A percentile compares a stretch with the other conserved stretches of the same genome.
These are phyloP conservation scores for Eupithecia subumbrata DNA, from an alignment of 2,888 invertebrate species.

Conservation along the genomic window DNA sequence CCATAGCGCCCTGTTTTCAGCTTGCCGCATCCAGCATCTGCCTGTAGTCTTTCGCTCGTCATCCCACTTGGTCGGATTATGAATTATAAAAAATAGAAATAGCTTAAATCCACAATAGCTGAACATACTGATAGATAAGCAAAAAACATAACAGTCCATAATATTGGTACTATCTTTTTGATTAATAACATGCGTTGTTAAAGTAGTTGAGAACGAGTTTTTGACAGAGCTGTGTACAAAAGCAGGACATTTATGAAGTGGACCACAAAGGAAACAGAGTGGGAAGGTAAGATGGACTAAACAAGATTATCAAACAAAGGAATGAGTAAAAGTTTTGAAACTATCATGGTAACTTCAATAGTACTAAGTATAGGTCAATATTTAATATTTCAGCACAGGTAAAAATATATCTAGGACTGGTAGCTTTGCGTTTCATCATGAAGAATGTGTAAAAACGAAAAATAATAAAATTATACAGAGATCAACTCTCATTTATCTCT, in stretches of 20 bases:
- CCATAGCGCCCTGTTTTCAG: too few species aligned
- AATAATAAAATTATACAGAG: too few species aligned
- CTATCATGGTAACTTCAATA: too few species aligned
- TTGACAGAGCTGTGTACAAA: constrained; percentile 26
- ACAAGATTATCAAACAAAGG: not conserved
- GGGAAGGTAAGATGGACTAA: not conserved
- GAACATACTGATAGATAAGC: not conserved
- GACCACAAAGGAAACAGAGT: not conserved
- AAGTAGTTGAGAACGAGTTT: constrained; percentile 41
- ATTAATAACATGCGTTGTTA: constrained; percentile 33
- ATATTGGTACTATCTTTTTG: not conserved
- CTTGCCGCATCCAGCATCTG: too few species aligned
- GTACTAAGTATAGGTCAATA: too few species aligned
- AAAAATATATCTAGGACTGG: too few species aligned
- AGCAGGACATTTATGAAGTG: constrained; percentile 10
- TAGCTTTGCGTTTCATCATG: too few species aligned
- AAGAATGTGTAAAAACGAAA: too few species aligned
- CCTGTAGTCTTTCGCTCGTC: too few species aligned
- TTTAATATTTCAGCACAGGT: too few species aligned
- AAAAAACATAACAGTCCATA: not conserved
- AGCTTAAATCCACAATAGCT: not conserved
- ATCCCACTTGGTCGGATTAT: not conserved
- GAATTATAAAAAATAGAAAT: not conserved
- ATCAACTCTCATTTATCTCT: too few species aligned
- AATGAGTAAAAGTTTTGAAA: not conserved